These are phyloP conservation scores for Meriones unguiculatus DNA, from an alignment of 2,113 vertebrate species.

Conservation along the genomic window DNA sequence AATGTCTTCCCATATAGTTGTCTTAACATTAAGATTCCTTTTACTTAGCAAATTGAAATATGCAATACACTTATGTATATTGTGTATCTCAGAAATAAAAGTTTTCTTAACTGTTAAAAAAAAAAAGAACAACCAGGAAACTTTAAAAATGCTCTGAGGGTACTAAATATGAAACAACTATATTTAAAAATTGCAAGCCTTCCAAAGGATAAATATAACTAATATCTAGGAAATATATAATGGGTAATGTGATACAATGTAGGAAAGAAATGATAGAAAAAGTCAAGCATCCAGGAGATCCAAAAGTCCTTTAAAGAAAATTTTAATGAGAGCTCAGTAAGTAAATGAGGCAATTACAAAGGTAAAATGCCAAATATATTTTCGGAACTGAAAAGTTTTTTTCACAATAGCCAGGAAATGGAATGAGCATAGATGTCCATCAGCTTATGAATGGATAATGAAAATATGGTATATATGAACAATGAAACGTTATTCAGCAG, in stretches of 20 bases:
- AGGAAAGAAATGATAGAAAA: slow-evolving; percentile 47
- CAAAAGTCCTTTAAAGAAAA: not conserved
- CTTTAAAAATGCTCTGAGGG: not conserved
- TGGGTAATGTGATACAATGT: not conserved
- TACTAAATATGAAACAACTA: slow-evolving; percentile 3
- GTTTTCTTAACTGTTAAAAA: not conserved
- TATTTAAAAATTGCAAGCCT: slow-evolving; percentile 52
- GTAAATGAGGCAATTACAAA: slow-evolving; percentile 37
- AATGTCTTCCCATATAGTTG: not conserved
- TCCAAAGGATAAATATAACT: slow-evolving; percentile 45
- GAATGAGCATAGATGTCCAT: not conserved
- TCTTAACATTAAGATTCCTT: not conserved
- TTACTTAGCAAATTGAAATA: not conserved
- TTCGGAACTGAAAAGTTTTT: not conserved
- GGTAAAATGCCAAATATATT: slow-evolving; percentile 16
- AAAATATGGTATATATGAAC: not conserved
- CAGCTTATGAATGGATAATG: not conserved
- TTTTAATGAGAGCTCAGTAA: slow-evolving; percentile 17
- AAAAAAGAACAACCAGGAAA: slow-evolving; percentile 14
- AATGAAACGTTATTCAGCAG: not conserved
- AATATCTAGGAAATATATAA: slow-evolving; percentile 38
- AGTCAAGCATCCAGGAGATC: slow-evolving; percentile 20
- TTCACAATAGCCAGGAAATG: not conserved
- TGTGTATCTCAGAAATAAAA: not conserved
- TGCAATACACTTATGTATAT: not conserved